Percentiles rank a stretch among this genome's conserved stretches.
These are phyloP conservation scores for Hirtodrosophila duncani DNA, from an alignment of 2,888 invertebrate genomes.

Conservation along the genomic window DNA sequence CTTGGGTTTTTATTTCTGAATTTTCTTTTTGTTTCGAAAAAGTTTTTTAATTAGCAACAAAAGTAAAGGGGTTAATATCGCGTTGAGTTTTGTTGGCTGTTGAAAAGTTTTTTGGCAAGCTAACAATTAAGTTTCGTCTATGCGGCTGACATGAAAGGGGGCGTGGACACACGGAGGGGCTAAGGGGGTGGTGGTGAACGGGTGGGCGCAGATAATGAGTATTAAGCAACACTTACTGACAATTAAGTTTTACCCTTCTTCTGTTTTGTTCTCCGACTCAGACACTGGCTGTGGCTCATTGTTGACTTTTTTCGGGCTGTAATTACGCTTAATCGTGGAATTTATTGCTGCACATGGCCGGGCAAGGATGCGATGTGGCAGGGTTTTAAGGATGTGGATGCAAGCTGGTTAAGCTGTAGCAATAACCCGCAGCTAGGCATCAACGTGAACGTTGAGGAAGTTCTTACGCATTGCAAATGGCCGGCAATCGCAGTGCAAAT, in stretches of 20 bases:
- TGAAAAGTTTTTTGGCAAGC: conserved; percentile 67
- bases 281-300: conserved; percentile 39
- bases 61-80: conserved; percentile 70
- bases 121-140: conserved; percentile 69
- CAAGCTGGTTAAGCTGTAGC: conserved; percentile 31
- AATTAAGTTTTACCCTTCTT: conserved; percentile 56
- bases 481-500: conserved; percentile 24
- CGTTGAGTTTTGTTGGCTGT: conserved; percentile 53
- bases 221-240: conserved; percentile 73
- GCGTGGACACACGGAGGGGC: background rate
- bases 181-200: conserved; percentile 2
- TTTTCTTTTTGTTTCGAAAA: conserved; percentile 37
- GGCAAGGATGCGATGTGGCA: background rate
- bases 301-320: conserved; percentile 70
- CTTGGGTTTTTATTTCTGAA: conserved; percentile 13
- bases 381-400: conserved; percentile 9
- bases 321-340: conserved; percentile 66
- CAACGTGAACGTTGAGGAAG: background rate
- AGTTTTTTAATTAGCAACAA: conserved; percentile 75
- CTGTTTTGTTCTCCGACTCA: conserved; percentile 17
- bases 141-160: conserved; percentile 58
- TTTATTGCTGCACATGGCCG: conserved; percentile 48
- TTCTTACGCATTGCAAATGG: conserved; percentile 1
- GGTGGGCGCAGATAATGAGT: conserved; percentile 60
- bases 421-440: conserved; percentile 56